Base-by-base conservation (phyloP, 2,113 vertebrate species). In the Zeus faber region DNA sequence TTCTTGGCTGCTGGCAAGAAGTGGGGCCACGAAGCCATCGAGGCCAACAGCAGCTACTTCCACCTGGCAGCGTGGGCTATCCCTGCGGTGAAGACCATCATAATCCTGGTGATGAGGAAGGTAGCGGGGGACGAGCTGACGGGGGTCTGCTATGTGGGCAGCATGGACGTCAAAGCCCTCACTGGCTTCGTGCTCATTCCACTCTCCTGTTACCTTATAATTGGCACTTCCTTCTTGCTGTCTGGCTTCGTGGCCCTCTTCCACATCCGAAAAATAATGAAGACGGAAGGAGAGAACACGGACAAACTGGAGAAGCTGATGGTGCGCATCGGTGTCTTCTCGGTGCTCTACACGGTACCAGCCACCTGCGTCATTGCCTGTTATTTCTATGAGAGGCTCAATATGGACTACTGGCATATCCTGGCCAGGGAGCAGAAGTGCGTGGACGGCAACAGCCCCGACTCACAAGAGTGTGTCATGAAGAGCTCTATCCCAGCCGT, bases 11-110 rank as follows among this genome's bases (percentile, higher is more conserved):
- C 97, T 0, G 97, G 97, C 37, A 96, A 93, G 77, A 98, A 99
- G 77, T 99, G 97, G 97, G 97, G 97, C 10, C 97, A 98, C 0
- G 97, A 99, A 80, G 97, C 97, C 16, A 99, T 99, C 9, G 96
- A 98, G 50, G 97, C 96, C 46, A 93, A 95, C 89, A 99, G 97
- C 82, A 95, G 95, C 89, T 99, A 98, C 83, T 99, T 99, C 67
- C 97, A 99, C 81, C 78, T 99, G 80, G 95, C 93, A 0, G 97
- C 97, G 0, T 99, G 97, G 97, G 96, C 95, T 57, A 89, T 99
- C 49, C 97, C 97, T 0, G 97, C 97, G 0, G 89, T 96, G 37
- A 97, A 99, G 89, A 98, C 97, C 80, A 97, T 98, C 77, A 89
- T 95, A 82, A 94, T 98, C 62, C 82, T 98, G 66, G 93, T 96